Evolutionary conservation across 2,113 vertebrate species (phyloP).

Genomic region (Aix galericulata): DNA sequence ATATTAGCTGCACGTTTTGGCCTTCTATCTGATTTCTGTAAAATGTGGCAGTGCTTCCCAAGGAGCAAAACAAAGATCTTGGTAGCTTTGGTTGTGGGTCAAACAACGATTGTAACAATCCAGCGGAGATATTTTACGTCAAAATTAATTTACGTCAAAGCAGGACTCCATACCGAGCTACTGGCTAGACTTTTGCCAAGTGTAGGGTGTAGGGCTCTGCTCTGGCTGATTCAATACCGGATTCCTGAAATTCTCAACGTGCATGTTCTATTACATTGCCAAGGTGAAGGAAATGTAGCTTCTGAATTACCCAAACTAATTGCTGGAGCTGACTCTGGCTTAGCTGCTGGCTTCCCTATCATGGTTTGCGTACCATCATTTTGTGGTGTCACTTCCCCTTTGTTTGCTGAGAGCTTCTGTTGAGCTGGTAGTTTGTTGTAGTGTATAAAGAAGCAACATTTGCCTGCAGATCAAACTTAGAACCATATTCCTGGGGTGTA

Average conservation of each 20-base stretch:
- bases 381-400: not conserved
- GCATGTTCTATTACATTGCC: not conserved
- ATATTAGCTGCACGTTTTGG: not conserved
- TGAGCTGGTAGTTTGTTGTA: not conserved
- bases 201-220: not conserved
- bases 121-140: not conserved
- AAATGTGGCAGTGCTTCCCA: not conserved
- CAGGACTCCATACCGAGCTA: not conserved
- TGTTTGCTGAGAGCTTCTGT: not conserved
- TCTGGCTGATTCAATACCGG: not conserved
- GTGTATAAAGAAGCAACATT: not conserved
- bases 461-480: not conserved
- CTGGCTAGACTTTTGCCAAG: not conserved
- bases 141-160: not conserved
- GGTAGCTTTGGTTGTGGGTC: not conserved
- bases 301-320: not conserved
- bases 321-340: not conserved
- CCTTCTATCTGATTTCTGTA: not conserved
- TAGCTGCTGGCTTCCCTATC: not conserved
- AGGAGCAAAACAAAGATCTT: not conserved
- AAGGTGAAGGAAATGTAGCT: not conserved
- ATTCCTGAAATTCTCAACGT: not conserved
- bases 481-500: not conserved
- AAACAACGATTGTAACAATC: not conserved
- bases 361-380: not conserved